A percentile compares a stretch with the other conserved stretches of the same genome.
Conservation (phyloP, 1,140 invertebrate species). For the Cotesia vestalis region DNA sequence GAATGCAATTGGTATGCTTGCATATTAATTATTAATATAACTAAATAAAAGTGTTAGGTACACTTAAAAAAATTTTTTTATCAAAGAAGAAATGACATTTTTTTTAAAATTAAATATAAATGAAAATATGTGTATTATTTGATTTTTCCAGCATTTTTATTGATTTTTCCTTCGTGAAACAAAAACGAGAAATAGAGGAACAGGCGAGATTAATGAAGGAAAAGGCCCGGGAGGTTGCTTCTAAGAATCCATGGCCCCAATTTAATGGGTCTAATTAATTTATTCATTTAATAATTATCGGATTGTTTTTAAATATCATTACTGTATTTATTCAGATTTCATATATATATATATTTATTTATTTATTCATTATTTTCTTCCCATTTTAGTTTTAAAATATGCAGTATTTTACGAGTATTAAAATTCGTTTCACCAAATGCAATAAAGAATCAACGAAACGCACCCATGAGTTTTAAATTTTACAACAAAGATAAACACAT, state of each 20-base stretch:
- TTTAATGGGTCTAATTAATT: slow-evolving; percentile 60
- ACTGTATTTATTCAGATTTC: slow-evolving; percentile 1
- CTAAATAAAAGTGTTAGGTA: slow-evolving; percentile 20
- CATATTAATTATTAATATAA: slow-evolving; percentile 22
- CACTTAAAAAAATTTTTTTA: slow-evolving; percentile 23
- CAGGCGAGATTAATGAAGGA: slow-evolving; percentile 66
- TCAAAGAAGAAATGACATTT: not conserved
- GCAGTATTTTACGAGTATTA: slow-evolving; percentile 26
- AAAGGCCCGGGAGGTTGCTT: slow-evolving; percentile 57
- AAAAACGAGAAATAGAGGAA: slow-evolving; percentile 75
- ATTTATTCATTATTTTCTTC: slow-evolving; percentile 14
- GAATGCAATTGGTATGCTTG: slow-evolving; percentile 34
- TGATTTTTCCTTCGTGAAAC: slow-evolving; percentile 81
- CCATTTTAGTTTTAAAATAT: slow-evolving; percentile 2
- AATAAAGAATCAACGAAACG: slow-evolving; percentile 1
- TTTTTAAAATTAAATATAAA: slow-evolving; percentile 21
- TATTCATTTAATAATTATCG: not conserved
- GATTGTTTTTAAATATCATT: slow-evolving; percentile 7
- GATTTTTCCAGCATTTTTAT: slow-evolving; percentile 75
- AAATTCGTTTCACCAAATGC: not conserved
- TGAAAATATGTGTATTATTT: slow-evolving; percentile 46
- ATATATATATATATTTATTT: slow-evolving; percentile 4
- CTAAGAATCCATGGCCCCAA: slow-evolving; percentile 65
- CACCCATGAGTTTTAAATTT: not conserved
- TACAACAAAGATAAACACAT: not conserved